Evolutionary conservation across 1,140 invertebrate genomes (phyloP).

Genomic region (Belonocnema kinseyi): DNA sequence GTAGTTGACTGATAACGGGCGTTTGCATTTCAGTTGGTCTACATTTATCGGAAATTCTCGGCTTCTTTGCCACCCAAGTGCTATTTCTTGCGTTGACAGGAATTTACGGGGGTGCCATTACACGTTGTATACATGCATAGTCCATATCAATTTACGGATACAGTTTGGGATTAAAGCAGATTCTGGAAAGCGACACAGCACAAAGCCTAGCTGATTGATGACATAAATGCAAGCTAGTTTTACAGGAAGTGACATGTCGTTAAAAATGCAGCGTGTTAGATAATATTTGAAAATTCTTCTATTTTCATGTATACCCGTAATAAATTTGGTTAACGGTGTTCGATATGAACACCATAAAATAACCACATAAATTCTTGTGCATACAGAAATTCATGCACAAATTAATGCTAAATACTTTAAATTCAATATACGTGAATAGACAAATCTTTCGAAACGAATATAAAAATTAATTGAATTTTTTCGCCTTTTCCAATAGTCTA

Average conservation of each 20-base stretch:
- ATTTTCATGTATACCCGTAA: no score
- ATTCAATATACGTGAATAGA: background rate
- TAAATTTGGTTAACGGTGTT: no score
- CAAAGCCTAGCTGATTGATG: slow-evolving; percentile 42
- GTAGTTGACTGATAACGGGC: background rate
- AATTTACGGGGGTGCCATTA: slow-evolving; percentile 51
- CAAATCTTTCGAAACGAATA: no score
- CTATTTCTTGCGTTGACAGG: slow-evolving; percentile 33
- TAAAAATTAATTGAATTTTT: no score
- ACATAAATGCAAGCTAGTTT: slow-evolving; percentile 16
- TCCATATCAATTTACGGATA: slow-evolving; percentile 52
- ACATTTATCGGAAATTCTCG: slow-evolving; percentile 13
- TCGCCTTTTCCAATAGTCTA: no score
- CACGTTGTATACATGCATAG: slow-evolving; percentile 43
- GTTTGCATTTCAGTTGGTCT: background rate
- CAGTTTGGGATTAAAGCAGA: slow-evolving; percentile 41
- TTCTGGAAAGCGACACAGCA: slow-evolving; percentile 38
- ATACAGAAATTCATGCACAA: no score
- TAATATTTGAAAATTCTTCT: no score
- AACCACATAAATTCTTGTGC: no score
- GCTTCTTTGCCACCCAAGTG: slow-evolving; percentile 32
- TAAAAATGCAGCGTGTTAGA: background rate
- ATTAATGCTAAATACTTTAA: no score
- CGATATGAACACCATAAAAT: no score
- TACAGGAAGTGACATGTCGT: slow-evolving; percentile 32